phyloP scores from a whole-genome alignment of 1,140 invertebrate genomes.

The Asbolus verrucosus region DNA sequence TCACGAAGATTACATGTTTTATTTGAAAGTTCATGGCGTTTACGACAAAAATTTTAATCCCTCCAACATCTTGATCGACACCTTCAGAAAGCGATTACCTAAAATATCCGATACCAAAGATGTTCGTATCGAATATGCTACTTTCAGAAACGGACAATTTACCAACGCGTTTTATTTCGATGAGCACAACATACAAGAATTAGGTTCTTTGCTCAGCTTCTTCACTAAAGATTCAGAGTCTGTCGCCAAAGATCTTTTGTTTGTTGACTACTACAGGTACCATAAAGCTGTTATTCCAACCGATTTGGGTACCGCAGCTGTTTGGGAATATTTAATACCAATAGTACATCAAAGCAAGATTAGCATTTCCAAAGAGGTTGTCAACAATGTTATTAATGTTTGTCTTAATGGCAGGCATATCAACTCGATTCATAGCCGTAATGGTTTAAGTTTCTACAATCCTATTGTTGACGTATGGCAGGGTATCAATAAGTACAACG shows the following conservation, averaged over 20 bases:
- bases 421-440: constrained; percentile 41
- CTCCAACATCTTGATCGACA: background rate
- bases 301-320: constrained; percentile 65
- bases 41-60: background rate
- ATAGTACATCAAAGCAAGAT: constrained; percentile 53
- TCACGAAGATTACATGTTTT: no score
- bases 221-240: constrained; percentile 29
- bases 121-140: constrained; percentile 2
- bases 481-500: constrained; percentile 57
- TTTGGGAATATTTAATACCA: constrained; percentile 61
- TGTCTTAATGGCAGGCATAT: constrained; percentile 47
- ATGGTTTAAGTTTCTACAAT: constrained; percentile 56
- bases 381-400: constrained; percentile 59
- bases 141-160: constrained; percentile 1
- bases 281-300: constrained; percentile 58
- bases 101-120: background rate
- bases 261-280: constrained; percentile 23
- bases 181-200: background rate
- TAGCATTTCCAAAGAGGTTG: constrained; percentile 53
- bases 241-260: background rate
- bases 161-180: constrained; percentile 8
- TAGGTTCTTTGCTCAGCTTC: background rate
- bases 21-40: constrained; percentile 11
- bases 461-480: constrained; percentile 55
- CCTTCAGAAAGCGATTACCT: background rate